A percentile compares a stretch with the other conserved stretches of the same genome.
Evolutionary conservation across 2,888 invertebrate genomes (phyloP).

Genomic region (Chesias legatella): DNA sequence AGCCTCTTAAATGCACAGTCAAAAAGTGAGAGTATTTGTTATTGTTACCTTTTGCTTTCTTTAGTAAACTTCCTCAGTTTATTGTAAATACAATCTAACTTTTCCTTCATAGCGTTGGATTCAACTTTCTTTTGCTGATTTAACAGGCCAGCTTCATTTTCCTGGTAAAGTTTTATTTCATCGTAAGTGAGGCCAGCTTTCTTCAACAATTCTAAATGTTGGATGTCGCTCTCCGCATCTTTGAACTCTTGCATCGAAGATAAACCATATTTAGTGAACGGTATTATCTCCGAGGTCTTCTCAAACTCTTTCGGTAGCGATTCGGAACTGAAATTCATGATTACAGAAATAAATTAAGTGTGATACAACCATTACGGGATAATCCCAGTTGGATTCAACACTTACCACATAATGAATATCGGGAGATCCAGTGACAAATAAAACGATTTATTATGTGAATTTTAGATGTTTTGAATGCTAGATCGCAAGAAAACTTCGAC

Average conservation of each 20-base stretch:
- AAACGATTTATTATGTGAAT: too few relatives aligned
- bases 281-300: constrained; percentile 61
- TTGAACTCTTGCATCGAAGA: constrained; percentile 65
- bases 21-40: not conserved
- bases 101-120: constrained; percentile 47
- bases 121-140: constrained; percentile 54
- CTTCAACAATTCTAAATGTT: constrained; percentile 66
- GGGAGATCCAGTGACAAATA: too few relatives aligned
- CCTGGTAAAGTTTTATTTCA: constrained; percentile 73
- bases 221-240: constrained; percentile 54
- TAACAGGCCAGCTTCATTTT: constrained; percentile 60
- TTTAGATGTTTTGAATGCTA: too few relatives aligned
- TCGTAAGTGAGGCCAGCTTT: constrained; percentile 67
- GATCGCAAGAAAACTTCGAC: too few relatives aligned
- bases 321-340: constrained; percentile 46
- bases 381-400: not conserved
- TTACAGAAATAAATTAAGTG: too few relatives aligned
- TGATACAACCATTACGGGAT: too few relatives aligned
- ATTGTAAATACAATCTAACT: constrained; percentile 50
- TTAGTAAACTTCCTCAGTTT: constrained; percentile 51
- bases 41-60: constrained; percentile 41
- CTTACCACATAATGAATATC: too few relatives aligned
- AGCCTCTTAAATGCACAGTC: too few relatives aligned
- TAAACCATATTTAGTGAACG: constrained; percentile 65
- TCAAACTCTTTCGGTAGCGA: constrained; percentile 61